These are phyloP conservation scores for Onychostruthus taczanowskii DNA, from an alignment of 2,113 vertebrate species.

Conservation along the genomic window DNA sequence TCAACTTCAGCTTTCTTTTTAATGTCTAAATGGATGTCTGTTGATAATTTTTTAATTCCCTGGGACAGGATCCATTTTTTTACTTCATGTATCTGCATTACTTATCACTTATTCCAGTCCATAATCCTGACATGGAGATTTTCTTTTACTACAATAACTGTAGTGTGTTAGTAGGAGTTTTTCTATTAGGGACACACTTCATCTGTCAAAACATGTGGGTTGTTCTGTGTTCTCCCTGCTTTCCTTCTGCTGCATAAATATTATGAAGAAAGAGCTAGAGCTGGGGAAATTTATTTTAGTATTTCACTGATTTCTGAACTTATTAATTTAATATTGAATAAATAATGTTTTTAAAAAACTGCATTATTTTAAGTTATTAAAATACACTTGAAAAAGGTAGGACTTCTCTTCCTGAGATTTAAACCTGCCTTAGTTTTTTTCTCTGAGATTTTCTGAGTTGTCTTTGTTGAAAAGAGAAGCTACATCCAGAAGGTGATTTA, in stretches of 20 bases:
- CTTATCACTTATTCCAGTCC: neutral
- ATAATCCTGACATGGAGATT: neutral
- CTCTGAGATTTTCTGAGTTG: neutral
- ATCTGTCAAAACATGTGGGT: neutral
- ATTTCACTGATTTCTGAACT: neutral
- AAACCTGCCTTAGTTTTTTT: neutral
- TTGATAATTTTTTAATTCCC: conserved; percentile 20
- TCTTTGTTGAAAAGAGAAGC: neutral
- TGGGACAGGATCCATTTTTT: neutral
- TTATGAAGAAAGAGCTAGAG: neutral
- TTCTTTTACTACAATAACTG: neutral
- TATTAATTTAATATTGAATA: neutral
- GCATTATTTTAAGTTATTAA: neutral
- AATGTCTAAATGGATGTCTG: neutral
- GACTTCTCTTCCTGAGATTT: neutral
- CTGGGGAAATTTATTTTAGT: neutral
- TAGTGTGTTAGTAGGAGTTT: neutral
- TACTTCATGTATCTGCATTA: neutral
- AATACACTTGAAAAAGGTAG: fast-evolving
- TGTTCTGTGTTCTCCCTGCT: neutral
- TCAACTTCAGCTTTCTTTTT: neutral
- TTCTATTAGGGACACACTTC: neutral
- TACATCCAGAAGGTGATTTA: neutral
- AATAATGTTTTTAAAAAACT: neutral
- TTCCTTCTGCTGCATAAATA: neutral